Evolutionary conservation across 2,888 invertebrate genomes (phyloP).

Genomic region (Pediacus dermestoides): DNA sequence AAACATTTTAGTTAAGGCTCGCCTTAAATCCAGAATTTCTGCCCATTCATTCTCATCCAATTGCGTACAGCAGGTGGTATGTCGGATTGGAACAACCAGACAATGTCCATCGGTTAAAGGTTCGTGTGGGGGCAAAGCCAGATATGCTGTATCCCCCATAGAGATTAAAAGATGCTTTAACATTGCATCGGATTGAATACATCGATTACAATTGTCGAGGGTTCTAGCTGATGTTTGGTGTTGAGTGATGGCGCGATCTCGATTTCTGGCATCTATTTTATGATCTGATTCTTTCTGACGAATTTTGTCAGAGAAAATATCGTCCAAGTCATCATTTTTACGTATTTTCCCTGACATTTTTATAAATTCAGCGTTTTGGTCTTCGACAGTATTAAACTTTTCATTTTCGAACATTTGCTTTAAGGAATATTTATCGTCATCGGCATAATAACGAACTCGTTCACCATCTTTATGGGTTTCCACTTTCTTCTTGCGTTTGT

Average conservation of each 20-base stretch:
- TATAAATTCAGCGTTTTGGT: slow-evolving; percentile 77
- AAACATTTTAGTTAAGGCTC: slow-evolving; percentile 76
- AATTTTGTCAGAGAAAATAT: slow-evolving; percentile 78
- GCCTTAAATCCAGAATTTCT: slow-evolving; percentile 78
- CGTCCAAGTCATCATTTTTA: slow-evolving; percentile 75
- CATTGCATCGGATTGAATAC: slow-evolving; percentile 76
- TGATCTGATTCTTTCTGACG: slow-evolving; percentile 60
- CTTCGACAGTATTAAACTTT: slow-evolving; percentile 75
- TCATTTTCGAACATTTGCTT: slow-evolving; percentile 80
- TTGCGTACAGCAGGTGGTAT: slow-evolving; percentile 73
- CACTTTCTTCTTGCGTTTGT: slow-evolving; percentile 54
- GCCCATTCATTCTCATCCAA: slow-evolving; percentile 94
- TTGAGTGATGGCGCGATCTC: slow-evolving; percentile 66
- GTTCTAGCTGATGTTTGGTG: slow-evolving; percentile 66
- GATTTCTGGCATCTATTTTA: slow-evolving; percentile 61
- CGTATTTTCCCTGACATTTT: slow-evolving; percentile 62
- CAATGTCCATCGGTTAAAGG: slow-evolving; percentile 85
- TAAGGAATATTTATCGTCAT: slow-evolving; percentile 84
- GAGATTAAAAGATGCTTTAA: slow-evolving; percentile 82
- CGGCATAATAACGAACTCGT: slow-evolving; percentile 78
- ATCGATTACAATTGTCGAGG: slow-evolving; percentile 77
- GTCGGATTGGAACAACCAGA: slow-evolving; percentile 78
- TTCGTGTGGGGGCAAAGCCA: slow-evolving; percentile 75
- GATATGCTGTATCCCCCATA: slow-evolving; percentile 76
- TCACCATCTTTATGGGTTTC: slow-evolving; percentile 73